Percentiles rank a stretch among this genome's conserved stretches.
These are phyloP conservation scores for Cydia amplana DNA, from an alignment of 1,140 invertebrate species.

Conservation along the genomic window DNA sequence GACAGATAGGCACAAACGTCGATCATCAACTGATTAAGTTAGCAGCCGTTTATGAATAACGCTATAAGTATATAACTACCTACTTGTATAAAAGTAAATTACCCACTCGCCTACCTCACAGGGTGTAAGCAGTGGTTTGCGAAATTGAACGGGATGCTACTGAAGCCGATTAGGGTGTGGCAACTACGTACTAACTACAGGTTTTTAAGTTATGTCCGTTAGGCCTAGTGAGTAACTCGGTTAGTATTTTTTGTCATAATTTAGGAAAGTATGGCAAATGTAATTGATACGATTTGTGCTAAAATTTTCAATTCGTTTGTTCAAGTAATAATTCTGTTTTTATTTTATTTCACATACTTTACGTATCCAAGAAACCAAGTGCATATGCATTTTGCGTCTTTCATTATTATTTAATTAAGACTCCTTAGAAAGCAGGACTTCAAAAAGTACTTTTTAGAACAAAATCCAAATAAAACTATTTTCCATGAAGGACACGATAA, in stretches of 20 bases:
- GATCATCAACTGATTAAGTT: too few relatives aligned
- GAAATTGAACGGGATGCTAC: constrained; percentile 18
- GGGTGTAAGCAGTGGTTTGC: constrained; percentile 18
- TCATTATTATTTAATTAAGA: too few relatives aligned
- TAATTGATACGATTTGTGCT: background rate
- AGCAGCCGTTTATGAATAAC: too few relatives aligned
- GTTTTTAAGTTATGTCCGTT: constrained; percentile 14
- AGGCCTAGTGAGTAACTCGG: constrained; percentile 8
- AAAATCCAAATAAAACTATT: too few relatives aligned
- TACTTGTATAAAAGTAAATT: background rate
- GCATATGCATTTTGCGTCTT: too few relatives aligned
- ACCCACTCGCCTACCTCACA: background rate
- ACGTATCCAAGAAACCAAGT: too few relatives aligned
- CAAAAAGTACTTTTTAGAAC: too few relatives aligned
- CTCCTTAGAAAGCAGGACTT: too few relatives aligned
- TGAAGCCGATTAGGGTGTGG: constrained; percentile 6
- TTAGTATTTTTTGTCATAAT: constrained; percentile 4
- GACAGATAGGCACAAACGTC: too few relatives aligned
- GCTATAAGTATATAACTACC: background rate
- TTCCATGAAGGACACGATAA: too few relatives aligned
- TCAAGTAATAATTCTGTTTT: too few relatives aligned
- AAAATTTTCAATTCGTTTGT: background rate
- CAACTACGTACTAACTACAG: background rate
- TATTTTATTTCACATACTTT: too few relatives aligned
- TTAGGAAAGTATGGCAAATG: background rate